phyloP scores from a whole-genome alignment of 2,888 invertebrate species.

The Mechanitis mazaeus region DNA sequence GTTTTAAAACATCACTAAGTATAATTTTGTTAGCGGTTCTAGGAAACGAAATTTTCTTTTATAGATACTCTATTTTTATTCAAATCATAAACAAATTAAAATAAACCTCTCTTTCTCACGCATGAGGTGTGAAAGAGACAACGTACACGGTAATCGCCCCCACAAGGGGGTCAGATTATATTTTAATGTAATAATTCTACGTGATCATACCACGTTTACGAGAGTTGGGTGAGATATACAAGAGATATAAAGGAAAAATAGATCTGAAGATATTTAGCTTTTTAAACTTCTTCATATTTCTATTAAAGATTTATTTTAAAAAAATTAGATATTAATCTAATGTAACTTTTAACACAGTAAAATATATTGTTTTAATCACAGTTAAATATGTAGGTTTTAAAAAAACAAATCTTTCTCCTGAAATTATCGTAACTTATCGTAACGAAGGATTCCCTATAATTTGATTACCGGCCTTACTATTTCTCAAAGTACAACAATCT shows the following conservation, averaged over 20 bases:
- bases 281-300: constrained; percentile 25
- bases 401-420: too few relatives aligned
- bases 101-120: background rate
- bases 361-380: too few relatives aligned
- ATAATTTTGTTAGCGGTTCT: too few relatives aligned
- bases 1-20: too few relatives aligned
- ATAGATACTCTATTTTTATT: background rate
- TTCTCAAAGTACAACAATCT: too few relatives aligned
- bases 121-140: background rate
- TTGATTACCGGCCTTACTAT: too few relatives aligned
- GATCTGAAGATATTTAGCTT: constrained; percentile 22
- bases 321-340: too few relatives aligned
- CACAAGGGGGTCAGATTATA: constrained; percentile 53
- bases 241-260: constrained; percentile 8
- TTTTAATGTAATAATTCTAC: constrained; percentile 73
- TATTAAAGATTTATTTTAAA: background rate
- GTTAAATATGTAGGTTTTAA: too few relatives aligned
- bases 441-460: too few relatives aligned
- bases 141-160: constrained; percentile 1
- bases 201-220: constrained; percentile 73
- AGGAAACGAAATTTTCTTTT: background rate
- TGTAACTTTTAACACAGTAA: too few relatives aligned
- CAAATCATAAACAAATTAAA: background rate
- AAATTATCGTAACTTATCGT: too few relatives aligned
- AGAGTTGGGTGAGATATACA: constrained; percentile 34